A percentile compares a stretch with the other conserved stretches of the same genome.
Conservation (phyloP, 1,140 invertebrate genomes). For the Heterodera schachtii region DNA sequence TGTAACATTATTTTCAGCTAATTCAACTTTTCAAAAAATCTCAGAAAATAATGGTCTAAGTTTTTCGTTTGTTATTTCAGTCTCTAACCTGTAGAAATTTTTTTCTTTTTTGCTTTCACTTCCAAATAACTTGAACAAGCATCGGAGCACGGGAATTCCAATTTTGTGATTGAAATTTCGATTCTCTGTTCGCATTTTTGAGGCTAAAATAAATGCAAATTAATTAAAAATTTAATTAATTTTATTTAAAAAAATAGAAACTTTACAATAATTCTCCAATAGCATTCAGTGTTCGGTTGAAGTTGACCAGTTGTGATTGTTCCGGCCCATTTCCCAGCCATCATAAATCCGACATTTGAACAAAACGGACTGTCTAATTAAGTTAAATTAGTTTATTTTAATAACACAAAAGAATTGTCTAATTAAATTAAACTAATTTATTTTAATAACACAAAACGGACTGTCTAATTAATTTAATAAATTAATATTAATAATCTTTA, state of each 20-base stretch:
- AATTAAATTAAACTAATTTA: too few species aligned
- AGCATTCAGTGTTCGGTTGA: slow-evolving; percentile 38
- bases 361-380: slow-evolving; percentile 13
- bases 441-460: too few species aligned
- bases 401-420: not conserved
- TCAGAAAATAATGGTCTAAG: not conserved
- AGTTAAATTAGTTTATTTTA: not conserved
- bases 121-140: slow-evolving; percentile 58
- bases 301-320: slow-evolving; percentile 32
- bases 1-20: too few species aligned
- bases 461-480: too few species aligned
- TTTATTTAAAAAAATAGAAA: not conserved
- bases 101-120: slow-evolving; percentile 53
- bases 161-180: slow-evolving; percentile 42
- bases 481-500: too few species aligned
- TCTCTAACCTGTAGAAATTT: slow-evolving; percentile 44
- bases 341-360: slow-evolving; percentile 30
- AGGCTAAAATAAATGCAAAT: not conserved
- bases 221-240: not conserved
- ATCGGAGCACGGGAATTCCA: slow-evolving; percentile 57
- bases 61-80: too few species aligned
- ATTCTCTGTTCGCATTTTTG: slow-evolving; percentile 4
- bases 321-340: slow-evolving; percentile 9
- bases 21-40: too few species aligned
- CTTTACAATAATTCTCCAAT: slow-evolving; percentile 51